Conservation (phyloP, 64 coral and sea anemone genomes). For the Acropora tenuis region DNA sequence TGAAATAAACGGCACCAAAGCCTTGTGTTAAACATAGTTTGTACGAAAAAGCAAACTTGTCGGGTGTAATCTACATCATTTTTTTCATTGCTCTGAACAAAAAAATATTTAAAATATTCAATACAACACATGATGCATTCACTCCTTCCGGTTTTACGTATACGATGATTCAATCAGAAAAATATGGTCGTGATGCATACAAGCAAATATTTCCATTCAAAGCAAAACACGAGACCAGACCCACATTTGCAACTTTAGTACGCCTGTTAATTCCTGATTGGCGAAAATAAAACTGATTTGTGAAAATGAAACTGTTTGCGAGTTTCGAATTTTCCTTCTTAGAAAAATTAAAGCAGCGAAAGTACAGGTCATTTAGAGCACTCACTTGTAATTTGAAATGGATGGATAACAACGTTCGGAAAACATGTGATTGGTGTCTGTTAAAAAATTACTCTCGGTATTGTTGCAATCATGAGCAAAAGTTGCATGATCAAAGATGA, state of each 20-base stretch:
- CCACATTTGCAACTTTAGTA: not conserved
- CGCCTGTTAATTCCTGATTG: not conserved
- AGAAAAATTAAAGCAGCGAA: not conserved
- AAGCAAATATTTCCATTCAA: not conserved
- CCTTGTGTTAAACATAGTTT: not conserved
- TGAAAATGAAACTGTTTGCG: not conserved
- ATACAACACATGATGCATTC: not conserved
- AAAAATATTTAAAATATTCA: not conserved
- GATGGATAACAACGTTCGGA: not conserved
- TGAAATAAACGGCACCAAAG: not conserved
- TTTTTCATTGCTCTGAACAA: not conserved
- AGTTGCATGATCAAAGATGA: not conserved
- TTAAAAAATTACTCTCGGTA: not conserved
- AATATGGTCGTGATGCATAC: constrained; percentile 10
- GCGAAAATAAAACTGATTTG: no score
- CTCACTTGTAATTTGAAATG: not conserved
- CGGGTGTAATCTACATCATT: not conserved
- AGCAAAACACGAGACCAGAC: not conserved
- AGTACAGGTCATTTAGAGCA: not conserved
- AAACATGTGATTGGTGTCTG: not conserved
- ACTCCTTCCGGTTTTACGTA: not conserved
- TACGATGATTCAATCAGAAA: constrained; percentile 14
- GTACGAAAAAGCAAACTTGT: not conserved
- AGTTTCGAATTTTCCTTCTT: constrained; percentile 10
- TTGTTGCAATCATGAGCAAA: not conserved